Conservation (phyloP, 2,888 invertebrate genomes). For the Sylvicola cinctus region DNA sequence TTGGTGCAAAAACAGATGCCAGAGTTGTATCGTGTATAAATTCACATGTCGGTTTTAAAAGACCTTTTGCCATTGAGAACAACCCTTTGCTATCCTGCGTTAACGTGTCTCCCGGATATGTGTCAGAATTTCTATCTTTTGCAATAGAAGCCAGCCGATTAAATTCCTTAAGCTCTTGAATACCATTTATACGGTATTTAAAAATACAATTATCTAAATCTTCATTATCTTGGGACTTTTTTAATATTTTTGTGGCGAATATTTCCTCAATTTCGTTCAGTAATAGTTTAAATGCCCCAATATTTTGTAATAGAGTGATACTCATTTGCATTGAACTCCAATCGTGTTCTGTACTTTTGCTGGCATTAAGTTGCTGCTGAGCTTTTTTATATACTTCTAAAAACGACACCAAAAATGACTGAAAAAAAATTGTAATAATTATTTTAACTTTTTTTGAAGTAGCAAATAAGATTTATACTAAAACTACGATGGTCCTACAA, state of each 20-base stretch:
- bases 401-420: constrained; percentile 40
- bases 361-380: constrained; percentile 38
- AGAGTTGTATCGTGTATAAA: constrained; percentile 54
- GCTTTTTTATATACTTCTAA: constrained; percentile 42
- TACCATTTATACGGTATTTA: constrained; percentile 9
- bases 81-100: constrained; percentile 13
- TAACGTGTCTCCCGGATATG: constrained; percentile 1
- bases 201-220: constrained; percentile 7
- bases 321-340: constrained; percentile 49
- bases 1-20: constrained; percentile 58
- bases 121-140: constrained; percentile 16
- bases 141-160: constrained; percentile 26
- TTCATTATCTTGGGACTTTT: constrained; percentile 10
- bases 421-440: constrained; percentile 14
- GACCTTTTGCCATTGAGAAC: constrained; percentile 16
- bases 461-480: no score
- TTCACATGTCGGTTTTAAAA: constrained; percentile 31
- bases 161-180: constrained; percentile 12
- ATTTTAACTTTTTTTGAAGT: no score
- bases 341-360: constrained; percentile 34
- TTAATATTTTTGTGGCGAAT: constrained; percentile 34
- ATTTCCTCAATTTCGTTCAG: constrained; percentile 44
- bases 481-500: no score
- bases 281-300: constrained; percentile 42
- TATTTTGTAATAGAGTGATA: constrained; percentile 39